phyloP scores from a whole-genome alignment of 2,113 vertebrate species.

The Gopherus flavomarginatus region DNA sequence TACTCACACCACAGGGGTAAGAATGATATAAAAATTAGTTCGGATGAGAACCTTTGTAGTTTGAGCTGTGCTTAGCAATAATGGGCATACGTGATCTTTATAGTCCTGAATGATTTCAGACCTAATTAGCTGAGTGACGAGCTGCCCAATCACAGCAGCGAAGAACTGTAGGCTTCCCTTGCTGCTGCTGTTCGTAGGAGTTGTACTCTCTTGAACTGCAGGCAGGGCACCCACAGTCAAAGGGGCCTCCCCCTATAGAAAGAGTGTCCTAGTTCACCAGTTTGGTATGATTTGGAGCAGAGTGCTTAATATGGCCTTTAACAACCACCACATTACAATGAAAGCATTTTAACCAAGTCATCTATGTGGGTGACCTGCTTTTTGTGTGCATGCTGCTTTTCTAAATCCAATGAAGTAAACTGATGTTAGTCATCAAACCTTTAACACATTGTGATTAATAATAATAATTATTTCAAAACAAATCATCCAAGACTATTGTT shows the following conservation, averaged over 20 bases:
- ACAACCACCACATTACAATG: rapidly evolving
- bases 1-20: background rate
- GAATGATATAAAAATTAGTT: background rate
- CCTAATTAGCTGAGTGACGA: rapidly evolving
- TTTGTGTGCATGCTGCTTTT: background rate
- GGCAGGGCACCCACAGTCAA: background rate
- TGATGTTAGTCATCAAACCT: background rate
- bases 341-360: background rate
- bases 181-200: background rate
- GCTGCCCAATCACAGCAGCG: background rate
- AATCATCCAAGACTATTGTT: background rate
- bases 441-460: background rate
- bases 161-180: background rate
- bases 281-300: rapidly evolving
- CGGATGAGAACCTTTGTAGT: background rate
- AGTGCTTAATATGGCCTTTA: background rate
- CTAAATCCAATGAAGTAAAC: background rate
- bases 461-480: background rate
- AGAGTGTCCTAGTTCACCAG: rapidly evolving
- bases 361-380: background rate
- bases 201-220: rapidly evolving
- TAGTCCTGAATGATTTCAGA: background rate
- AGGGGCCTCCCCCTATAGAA: background rate
- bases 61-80: background rate
- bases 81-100: background rate